Evolutionary conservation across 2,888 invertebrate genomes (phyloP).

Genomic region (Athalia rosae): DNA sequence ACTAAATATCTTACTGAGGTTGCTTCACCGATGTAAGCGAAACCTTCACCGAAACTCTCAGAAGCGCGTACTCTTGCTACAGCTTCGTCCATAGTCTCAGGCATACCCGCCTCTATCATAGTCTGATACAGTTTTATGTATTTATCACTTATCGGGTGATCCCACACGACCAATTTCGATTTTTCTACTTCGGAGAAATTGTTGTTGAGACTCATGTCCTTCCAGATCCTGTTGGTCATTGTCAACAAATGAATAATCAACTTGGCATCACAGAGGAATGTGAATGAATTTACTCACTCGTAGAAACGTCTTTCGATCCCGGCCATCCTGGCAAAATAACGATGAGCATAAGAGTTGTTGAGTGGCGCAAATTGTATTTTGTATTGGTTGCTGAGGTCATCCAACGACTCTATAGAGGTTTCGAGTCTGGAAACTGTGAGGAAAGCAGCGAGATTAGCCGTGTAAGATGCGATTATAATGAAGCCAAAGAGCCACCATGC

Average conservation of each 20-base stretch:
- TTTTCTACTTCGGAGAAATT: slow-evolving; percentile 91
- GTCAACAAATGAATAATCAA: not conserved
- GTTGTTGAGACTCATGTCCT: slow-evolving; percentile 97
- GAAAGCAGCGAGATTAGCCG: slow-evolving; percentile 98
- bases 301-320: slow-evolving; percentile 96
- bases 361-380: slow-evolving; percentile 97
- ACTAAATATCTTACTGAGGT: slow-evolving; percentile 91
- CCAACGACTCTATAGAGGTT: slow-evolving; percentile 93
- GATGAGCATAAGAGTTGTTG: slow-evolving; percentile 91
- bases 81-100: slow-evolving; percentile 86
- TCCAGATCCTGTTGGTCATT: slow-evolving; percentile 87
- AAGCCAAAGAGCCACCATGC: slow-evolving; percentile 99
- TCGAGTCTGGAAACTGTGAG: slow-evolving; percentile 95
- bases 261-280: no score
- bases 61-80: slow-evolving; percentile 82
- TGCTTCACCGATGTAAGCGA: slow-evolving; percentile 95
- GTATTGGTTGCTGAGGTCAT: slow-evolving; percentile 96
- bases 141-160: slow-evolving; percentile 98
- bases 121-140: slow-evolving; percentile 99
- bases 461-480: slow-evolving; percentile 98
- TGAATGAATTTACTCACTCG: slow-evolving; percentile 79
- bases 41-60: slow-evolving; percentile 83
- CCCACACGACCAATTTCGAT: slow-evolving; percentile 97
- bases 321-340: slow-evolving; percentile 97
- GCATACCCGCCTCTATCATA: slow-evolving; percentile 90